Base-by-base conservation (phyloP, 1,140 invertebrate species). In the Dinoponera quadriceps region DNA sequence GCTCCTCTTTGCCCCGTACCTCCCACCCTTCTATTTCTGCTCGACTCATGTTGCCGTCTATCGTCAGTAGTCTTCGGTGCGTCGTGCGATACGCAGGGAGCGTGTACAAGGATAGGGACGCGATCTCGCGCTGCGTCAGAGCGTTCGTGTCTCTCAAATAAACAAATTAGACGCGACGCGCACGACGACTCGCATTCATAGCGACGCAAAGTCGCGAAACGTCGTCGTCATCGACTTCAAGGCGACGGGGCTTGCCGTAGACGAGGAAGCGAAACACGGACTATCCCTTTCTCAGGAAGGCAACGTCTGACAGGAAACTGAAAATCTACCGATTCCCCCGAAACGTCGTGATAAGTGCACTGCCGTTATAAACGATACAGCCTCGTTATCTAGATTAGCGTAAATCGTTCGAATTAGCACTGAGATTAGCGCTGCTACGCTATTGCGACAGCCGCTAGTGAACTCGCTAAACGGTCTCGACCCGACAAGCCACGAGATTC, bases 41-140 rank as follows among this genome's bases (percentile, higher is more conserved):
- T 82, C 87, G 33, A 65, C 68, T 68, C 68, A 69, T 60, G 63
- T 73, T 72, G 66, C 65, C 62, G 85, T 89, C 68, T 60, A 63
- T 65, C 80, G 59, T 91, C 85, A 92, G 92, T 92, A 83, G 90
- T 85, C 84, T 89, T 78, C 74, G 60, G 86, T 88, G 84, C 88
- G 86, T 85, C 84, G 85, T 13, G 33, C 38, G 77, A 75, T 55
- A n/a, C 51, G 18, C 54, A 49, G 1, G 11, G n/a, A 20, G 54
- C 29, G 65, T 27, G 27, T 16, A 3, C 38, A 11, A 44, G 38
- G 11, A 44, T 22, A 20, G n/a, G 48, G 44, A 71, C 62, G 51
- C 29, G 33, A 78, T 77, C 27, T 18, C 22, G 22, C 22, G 22
- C 57, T 54, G 20, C 49, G 48, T 65, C 13, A 25, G 44, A 49